These are phyloP conservation scores for Montipora efflorescens DNA, from an alignment of 64 coral and sea anemone species.

Conservation along the genomic window DNA sequence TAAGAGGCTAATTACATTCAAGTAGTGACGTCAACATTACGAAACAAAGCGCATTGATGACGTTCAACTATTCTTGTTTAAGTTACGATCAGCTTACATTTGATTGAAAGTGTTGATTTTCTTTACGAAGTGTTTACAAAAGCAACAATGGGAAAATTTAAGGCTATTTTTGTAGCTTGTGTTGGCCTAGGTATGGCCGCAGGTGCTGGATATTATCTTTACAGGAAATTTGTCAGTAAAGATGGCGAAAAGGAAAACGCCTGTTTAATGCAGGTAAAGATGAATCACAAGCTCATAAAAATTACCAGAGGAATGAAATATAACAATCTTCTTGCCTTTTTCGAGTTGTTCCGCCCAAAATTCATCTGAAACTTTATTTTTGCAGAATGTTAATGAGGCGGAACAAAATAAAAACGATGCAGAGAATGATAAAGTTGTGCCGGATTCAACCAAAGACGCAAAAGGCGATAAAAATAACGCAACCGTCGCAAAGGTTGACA, in stretches of 20 bases:
- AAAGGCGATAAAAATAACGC: background rate
- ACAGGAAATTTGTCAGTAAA: conserved; percentile 2
- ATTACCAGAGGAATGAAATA: too few relatives aligned
- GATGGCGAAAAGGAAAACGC: too few relatives aligned
- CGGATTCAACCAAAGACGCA: background rate
- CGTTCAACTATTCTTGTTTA: background rate
- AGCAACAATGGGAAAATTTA: conserved; percentile 14
- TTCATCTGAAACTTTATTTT: background rate
- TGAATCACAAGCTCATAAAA: background rate
- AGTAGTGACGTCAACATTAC: background rate
- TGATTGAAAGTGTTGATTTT: background rate
- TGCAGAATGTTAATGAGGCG: background rate
- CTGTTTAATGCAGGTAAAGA: background rate
- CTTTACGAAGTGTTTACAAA: too few relatives aligned
- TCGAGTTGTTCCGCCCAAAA: too few relatives aligned
- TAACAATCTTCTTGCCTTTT: too few relatives aligned
- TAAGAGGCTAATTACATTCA: background rate
- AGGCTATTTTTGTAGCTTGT: background rate
- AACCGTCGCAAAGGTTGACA: background rate
- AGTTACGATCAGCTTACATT: background rate
- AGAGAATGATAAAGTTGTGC: background rate
- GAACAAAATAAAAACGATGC: background rate
- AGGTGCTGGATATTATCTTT: conserved; percentile 14
- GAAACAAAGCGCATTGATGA: background rate
- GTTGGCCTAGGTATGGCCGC: background rate